phyloP scores from a whole-genome alignment of 2,888 invertebrate species.

The Trichogramma dendrolimi region DNA sequence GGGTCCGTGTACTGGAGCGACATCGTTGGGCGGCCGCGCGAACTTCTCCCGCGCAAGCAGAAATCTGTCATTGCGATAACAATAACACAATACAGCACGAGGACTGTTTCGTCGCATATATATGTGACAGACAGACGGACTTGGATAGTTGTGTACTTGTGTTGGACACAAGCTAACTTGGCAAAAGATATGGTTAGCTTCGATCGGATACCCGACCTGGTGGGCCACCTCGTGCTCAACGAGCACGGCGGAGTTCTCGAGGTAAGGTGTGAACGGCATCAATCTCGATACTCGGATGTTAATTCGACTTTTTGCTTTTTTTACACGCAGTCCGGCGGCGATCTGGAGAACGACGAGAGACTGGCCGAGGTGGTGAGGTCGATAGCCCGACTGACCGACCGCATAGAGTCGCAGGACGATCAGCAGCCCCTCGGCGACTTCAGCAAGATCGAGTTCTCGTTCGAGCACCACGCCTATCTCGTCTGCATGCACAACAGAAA shows the following conservation, averaged over 20 bases:
- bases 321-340: constrained; percentile 68
- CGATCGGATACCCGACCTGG: constrained; percentile 68
- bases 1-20: no score
- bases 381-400: constrained; percentile 69
- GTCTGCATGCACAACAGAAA: constrained; percentile 85
- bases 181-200: constrained; percentile 49
- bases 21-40: no score
- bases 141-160: not conserved
- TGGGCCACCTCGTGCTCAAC: constrained; percentile 76
- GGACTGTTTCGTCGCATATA: not conserved
- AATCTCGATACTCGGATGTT: not conserved
- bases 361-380: constrained; percentile 75
- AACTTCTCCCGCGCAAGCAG: no score
- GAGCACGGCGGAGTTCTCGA: constrained; percentile 78
- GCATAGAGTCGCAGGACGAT: constrained; percentile 48
- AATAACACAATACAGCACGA: no score
- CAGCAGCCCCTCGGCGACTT: no score
- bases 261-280: not conserved
- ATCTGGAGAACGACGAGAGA: constrained; percentile 83
- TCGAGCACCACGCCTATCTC: constrained; percentile 68
- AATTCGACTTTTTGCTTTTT: constrained; percentile 30
- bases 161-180: not conserved
- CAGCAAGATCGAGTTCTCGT: no score
- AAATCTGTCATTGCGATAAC: no score
- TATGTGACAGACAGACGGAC: not conserved